phyloP scores from a whole-genome alignment of 2,113 vertebrate genomes.

The Peromyscus leucopus region DNA sequence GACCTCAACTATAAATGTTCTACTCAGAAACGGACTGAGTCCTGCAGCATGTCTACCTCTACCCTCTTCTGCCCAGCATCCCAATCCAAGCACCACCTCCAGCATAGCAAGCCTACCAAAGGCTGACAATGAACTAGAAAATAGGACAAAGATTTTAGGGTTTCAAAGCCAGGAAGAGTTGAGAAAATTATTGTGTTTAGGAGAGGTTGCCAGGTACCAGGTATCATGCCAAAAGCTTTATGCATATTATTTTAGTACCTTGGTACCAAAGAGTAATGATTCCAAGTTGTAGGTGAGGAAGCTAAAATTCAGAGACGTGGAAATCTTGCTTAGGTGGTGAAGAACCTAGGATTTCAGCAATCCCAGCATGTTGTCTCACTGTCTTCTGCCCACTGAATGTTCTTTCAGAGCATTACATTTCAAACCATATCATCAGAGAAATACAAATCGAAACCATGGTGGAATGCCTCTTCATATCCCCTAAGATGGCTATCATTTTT shows the following conservation, averaged over 20 bases:
- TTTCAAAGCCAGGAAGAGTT: not conserved
- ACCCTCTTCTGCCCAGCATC: not conserved
- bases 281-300: not conserved
- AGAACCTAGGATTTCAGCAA: not conserved
- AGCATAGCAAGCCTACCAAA: not conserved
- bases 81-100: not conserved
- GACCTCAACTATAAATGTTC: not conserved
- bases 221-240: not conserved
- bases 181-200: not conserved
- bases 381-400: not conserved
- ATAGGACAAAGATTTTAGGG: not conserved
- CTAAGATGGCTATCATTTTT: not conserved
- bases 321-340: not conserved
- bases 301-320: not conserved
- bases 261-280: not conserved
- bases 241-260: not conserved
- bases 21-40: not conserved
- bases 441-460: not conserved
- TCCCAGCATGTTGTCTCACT: not conserved
- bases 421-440: not conserved
- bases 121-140: not conserved
- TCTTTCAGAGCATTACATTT: not conserved
- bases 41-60: not conserved
- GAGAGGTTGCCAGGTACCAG: not conserved
- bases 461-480: not conserved